Conservation (phyloP, 2,797 vertebrate genomes). For the Pseudochaenichthys georgianus region DNA sequence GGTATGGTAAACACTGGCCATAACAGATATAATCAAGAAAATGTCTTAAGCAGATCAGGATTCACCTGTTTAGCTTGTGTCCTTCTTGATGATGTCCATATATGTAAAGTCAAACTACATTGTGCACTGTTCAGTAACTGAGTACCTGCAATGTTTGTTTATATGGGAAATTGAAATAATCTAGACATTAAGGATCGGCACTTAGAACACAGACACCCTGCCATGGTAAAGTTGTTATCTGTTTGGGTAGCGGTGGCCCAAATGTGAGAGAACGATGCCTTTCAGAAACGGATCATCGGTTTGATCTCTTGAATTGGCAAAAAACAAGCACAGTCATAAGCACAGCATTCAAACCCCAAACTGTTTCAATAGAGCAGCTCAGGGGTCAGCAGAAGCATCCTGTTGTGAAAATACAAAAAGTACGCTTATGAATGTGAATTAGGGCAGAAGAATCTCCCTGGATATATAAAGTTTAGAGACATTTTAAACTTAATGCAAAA, state of each 20-base stretch:
- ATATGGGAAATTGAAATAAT: too few relatives aligned
- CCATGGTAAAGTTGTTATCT: conserved; percentile 1
- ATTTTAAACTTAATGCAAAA: conserved; percentile 39
- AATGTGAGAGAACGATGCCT: conserved; percentile 31
- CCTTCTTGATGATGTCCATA: too few relatives aligned
- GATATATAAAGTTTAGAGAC: conserved; percentile 36
- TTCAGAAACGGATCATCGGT: conserved; percentile 36
- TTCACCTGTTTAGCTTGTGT: too few relatives aligned
- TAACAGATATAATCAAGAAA: not conserved
- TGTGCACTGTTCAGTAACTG: too few relatives aligned
- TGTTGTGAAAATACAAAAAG: conserved; percentile 31
- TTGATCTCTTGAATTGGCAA: conserved; percentile 47
- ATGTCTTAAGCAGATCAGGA: too few relatives aligned
- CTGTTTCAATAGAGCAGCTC: conserved; percentile 22
- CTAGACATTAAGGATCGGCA: too few relatives aligned
- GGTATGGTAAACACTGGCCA: not conserved
- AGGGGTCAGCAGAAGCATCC: conserved; percentile 36
- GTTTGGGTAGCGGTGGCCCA: conserved; percentile 28
- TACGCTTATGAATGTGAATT: conserved; percentile 38
- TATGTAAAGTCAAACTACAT: too few relatives aligned
- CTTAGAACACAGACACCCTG: not conserved
- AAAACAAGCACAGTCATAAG: conserved; percentile 28
- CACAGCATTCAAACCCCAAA: conserved; percentile 13
- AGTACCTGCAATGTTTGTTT: too few relatives aligned
- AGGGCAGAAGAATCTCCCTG: conserved; percentile 21